Conservation (phyloP, 2,797 vertebrate species). For the Tarsius wallacei region DNA sequence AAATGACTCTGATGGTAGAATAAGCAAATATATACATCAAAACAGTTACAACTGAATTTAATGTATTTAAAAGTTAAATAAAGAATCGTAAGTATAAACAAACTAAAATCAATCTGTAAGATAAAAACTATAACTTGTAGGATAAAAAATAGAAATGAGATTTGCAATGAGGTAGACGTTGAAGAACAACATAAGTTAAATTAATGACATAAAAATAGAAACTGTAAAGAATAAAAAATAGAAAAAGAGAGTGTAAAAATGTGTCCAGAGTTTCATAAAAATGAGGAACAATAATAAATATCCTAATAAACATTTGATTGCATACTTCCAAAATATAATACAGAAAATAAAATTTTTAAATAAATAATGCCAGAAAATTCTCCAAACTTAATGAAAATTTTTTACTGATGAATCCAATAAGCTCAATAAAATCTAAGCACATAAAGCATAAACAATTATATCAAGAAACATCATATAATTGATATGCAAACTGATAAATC, state of each 20-base stretch:
- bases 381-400: background rate
- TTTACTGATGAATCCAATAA: background rate
- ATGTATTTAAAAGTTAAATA: background rate
- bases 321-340: background rate
- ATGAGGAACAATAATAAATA: background rate
- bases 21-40: background rate
- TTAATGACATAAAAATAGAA: background rate
- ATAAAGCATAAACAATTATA: background rate
- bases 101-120: background rate
- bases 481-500: background rate
- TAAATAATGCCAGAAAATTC: background rate
- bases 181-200: background rate
- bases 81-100: background rate
- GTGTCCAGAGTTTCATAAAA: background rate
- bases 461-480: fast-evolving
- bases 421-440: background rate
- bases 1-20: background rate
- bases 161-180: background rate
- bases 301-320: background rate
- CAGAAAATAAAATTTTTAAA: background rate
- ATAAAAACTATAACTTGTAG: background rate
- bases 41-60: background rate
- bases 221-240: background rate
- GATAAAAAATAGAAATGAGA: background rate
- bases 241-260: background rate